Conservation (phyloP, 2,113 vertebrate species). For the Numenius arquata region DNA sequence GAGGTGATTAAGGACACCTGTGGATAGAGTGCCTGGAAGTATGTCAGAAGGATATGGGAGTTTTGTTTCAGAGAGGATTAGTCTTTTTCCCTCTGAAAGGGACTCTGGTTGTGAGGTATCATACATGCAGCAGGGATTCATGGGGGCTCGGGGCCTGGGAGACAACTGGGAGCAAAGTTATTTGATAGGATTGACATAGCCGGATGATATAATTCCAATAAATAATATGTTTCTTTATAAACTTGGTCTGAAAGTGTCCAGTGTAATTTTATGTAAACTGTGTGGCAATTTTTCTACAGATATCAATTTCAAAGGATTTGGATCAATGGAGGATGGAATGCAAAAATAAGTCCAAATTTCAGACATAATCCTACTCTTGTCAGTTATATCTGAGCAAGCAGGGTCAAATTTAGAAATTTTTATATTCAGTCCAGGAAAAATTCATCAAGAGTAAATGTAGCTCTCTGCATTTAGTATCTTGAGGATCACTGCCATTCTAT, state of each 20-base stretch:
- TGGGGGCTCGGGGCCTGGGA: background rate
- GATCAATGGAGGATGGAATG: background rate
- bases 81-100: background rate
- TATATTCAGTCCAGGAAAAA: background rate
- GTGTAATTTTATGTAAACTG: background rate
- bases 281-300: background rate
- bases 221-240: background rate
- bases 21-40: background rate
- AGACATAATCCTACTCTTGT: background rate
- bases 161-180: background rate
- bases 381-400: background rate
- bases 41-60: fast-evolving
- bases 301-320: background rate
- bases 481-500: background rate
- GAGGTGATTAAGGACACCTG: background rate
- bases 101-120: background rate
- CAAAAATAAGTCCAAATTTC: background rate
- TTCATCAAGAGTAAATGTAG: background rate
- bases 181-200: background rate
- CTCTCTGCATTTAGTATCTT: background rate
- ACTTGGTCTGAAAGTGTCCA: background rate
- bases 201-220: background rate
- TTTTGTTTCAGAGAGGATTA: background rate
- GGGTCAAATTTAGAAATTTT: background rate
- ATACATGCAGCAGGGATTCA: background rate